These are phyloP conservation scores for Microcebus ravelobensis DNA, from an alignment of 2,113 vertebrate species.

Conservation along the genomic window DNA sequence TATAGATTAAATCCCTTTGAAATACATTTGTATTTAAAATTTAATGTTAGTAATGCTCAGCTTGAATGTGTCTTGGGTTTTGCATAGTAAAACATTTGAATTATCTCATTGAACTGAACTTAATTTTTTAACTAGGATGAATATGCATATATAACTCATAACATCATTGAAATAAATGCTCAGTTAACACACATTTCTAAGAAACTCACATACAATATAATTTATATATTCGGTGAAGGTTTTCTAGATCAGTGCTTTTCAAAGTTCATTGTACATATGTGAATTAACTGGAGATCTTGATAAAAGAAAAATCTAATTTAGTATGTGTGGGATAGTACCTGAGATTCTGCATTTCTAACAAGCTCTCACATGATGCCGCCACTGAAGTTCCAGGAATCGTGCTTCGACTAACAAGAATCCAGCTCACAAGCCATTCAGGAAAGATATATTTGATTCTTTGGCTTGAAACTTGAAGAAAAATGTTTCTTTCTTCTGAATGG, in stretches of 20 bases:
- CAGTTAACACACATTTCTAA: constrained; percentile 1
- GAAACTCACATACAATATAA: neutral
- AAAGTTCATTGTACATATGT: neutral
- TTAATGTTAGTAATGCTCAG: neutral
- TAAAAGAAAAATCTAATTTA: neutral
- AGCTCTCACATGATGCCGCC: rapidly evolving
- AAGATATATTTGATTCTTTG: neutral
- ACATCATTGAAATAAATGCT: neutral
- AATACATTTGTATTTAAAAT: constrained; percentile 54
- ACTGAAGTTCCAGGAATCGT: neutral
- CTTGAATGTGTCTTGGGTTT: neutral
- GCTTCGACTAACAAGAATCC: neutral
- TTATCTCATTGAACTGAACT: neutral
- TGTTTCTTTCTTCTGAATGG: neutral
- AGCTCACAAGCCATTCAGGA: neutral
- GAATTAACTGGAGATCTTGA: neutral
- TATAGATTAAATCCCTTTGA: constrained; percentile 42
- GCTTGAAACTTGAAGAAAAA: neutral
- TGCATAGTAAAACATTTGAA: constrained; percentile 21
- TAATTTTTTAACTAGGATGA: neutral
- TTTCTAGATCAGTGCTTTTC: neutral
- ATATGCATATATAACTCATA: neutral
- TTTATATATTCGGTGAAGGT: neutral
- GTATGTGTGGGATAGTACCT: neutral
- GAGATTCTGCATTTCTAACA: neutral